A percentile compares a stretch with the other conserved stretches of the same genome.
phyloP scores from a whole-genome alignment of 2,888 invertebrate species.

The Troides oblongomaculatus region DNA sequence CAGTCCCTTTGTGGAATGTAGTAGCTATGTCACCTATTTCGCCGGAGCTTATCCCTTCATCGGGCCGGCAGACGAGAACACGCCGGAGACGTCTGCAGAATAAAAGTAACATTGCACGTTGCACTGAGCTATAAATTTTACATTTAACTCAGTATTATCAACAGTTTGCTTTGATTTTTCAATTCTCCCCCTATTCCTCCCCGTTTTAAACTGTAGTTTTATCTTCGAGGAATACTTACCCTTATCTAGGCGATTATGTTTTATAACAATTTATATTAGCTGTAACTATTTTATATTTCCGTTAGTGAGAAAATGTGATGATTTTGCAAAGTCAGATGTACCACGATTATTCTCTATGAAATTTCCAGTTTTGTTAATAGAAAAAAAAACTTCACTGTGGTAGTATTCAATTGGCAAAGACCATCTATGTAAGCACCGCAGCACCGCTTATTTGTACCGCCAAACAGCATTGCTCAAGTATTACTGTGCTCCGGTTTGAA shows the following conservation, averaged over 20 bases:
- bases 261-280: background rate
- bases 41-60: constrained; percentile 25
- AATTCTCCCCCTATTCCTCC: background rate
- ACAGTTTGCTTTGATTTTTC: background rate
- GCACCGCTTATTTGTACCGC: too few relatives aligned
- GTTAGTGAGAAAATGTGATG: too few relatives aligned
- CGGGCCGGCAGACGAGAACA: constrained; percentile 5
- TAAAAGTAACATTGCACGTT: constrained; percentile 16
- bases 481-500: too few relatives aligned
- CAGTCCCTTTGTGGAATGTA: constrained; percentile 27
- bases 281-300: too few relatives aligned
- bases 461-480: too few relatives aligned
- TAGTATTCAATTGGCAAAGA: too few relatives aligned
- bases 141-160: constrained; percentile 10
- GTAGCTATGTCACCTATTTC: constrained; percentile 27
- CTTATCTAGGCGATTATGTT: background rate
- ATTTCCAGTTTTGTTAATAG: too few relatives aligned
- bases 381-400: too few relatives aligned
- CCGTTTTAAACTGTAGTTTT: background rate
- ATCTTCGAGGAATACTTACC: background rate
- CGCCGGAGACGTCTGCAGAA: constrained; percentile 9
- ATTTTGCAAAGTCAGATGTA: too few relatives aligned
- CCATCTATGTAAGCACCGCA: too few relatives aligned
- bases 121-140: constrained; percentile 11
- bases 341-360: too few relatives aligned